These are phyloP conservation scores for Podilymbus podiceps DNA, from an alignment of 2,113 vertebrate genomes.

Conservation along the genomic window DNA sequence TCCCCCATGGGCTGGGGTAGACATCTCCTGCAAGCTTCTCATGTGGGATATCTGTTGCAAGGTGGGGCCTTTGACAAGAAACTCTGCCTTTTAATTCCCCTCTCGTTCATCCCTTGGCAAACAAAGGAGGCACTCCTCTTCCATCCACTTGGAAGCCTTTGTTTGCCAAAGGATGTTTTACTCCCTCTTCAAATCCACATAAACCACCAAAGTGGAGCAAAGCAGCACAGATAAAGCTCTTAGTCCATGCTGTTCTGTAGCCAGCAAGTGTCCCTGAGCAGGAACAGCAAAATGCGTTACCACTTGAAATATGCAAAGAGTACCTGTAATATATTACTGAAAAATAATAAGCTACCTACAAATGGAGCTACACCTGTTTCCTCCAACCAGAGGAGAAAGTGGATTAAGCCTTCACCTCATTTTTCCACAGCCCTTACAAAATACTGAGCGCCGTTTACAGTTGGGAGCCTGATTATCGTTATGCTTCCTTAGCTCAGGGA, in stretches of 20 bases:
- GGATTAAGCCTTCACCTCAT: neutral
- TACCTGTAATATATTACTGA: neutral
- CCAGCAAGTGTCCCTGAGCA: neutral
- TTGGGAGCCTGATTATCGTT: slow-evolving; percentile 25
- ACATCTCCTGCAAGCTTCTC: neutral
- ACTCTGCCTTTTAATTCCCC: neutral
- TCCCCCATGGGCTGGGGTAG: neutral
- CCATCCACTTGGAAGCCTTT: neutral
- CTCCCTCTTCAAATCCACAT: neutral
- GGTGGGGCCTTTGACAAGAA: neutral
- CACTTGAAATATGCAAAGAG: neutral
- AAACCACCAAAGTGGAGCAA: neutral
- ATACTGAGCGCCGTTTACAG: neutral
- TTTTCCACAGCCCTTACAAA: slow-evolving; percentile 35
- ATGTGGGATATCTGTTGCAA: neutral
- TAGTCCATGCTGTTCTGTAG: neutral
- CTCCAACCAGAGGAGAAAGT: neutral
- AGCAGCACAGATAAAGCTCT: neutral
- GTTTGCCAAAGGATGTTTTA: neutral
- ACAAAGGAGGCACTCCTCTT: neutral
- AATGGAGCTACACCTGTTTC: slow-evolving; percentile 33
- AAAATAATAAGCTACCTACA: slow-evolving; percentile 27
- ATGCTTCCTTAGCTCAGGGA: slow-evolving; percentile 62
- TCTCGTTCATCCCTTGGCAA: neutral
- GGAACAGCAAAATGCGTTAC: neutral